Base-by-base conservation (phyloP, 2,113 vertebrate genomes). In the Collichthys lucidus region DNA sequence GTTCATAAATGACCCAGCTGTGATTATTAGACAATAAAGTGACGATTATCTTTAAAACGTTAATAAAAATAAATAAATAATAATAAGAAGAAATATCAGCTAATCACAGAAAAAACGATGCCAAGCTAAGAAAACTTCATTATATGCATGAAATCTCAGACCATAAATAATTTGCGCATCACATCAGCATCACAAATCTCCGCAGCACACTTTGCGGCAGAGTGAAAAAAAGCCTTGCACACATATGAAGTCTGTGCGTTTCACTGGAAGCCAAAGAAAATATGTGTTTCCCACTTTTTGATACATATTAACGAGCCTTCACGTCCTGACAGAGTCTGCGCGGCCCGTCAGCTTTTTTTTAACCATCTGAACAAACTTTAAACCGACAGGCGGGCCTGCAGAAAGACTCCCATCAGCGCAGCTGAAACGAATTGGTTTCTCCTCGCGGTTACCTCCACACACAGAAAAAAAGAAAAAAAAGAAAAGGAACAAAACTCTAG, bases 351-450 rank as follows among this genome's bases (percentile, higher is more conserved):
- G 44, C 46, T 46, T 59, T 81, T 82, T 47, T 76, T 35, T 35
- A 35, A 76, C 20, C 82, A 66, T 83, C 17, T 62, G 83, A 60
- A 63, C 42, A 80, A 85, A 84, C 72, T 61, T 83, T 59, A 26
- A 82, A 29, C 79, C 71, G 56, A 83, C 56, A 78, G 26, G 31
- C 53, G 71, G 59, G 61, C 49, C 31, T 12, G 44, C 49, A 64
- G 35, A 62, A 29, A 55, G 74, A 5, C 42, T 76, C 66, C 52
- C 74, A 74, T 87, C 86, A 64, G 55, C 40, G 7, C 59, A 11
- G 68, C 80, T 59, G 77, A 88, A 71, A 89, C 76, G 12, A 91
- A 82, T 88, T 77, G 67, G 26, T 83, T 80, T 89, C 74, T 66
- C 82, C 67, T 74, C 70, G 62, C 74, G 62, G 53, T 59, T 83